Percentiles rank a stretch among this genome's conserved stretches.
These are phyloP conservation scores for Mythimna albipuncta DNA, from an alignment of 2,888 invertebrate genomes.

Conservation along the genomic window DNA sequence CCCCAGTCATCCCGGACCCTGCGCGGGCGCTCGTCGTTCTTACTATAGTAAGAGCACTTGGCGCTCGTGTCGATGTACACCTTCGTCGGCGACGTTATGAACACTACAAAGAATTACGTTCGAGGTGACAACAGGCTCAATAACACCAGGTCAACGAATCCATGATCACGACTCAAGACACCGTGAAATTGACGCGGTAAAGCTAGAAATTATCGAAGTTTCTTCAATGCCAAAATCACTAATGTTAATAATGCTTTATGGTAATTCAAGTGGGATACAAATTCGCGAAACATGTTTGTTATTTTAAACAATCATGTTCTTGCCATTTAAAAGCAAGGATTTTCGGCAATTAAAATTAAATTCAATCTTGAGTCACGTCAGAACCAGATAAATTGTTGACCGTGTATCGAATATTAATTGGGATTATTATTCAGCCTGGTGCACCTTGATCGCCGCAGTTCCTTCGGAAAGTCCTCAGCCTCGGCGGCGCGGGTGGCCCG, in stretches of 20 bases:
- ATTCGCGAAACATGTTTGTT: conserved; percentile 41
- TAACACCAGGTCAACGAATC: conserved; percentile 38
- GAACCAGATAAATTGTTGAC: conserved; percentile 62
- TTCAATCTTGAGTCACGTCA: conserved; percentile 55
- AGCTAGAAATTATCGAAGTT: conserved; percentile 34
- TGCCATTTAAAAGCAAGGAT: conserved; percentile 44
- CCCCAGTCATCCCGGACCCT: conserved; percentile 62
- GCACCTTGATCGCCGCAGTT: conserved; percentile 91
- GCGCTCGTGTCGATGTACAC: conserved; percentile 88
- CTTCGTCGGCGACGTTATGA: conserved; percentile 90
- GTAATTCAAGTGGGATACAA: conserved; percentile 34
- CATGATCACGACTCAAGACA: conserved; percentile 51
- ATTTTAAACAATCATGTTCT: conserved; percentile 50
- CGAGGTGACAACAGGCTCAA: conserved; percentile 70
- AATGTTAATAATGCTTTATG: conserved; percentile 34
- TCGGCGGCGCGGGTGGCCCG: conserved; percentile 83
- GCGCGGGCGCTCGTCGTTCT: conserved; percentile 82
- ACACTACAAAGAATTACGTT: conserved; percentile 83
- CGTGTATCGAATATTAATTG: conserved; percentile 62
- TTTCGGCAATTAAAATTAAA: conserved; percentile 47
- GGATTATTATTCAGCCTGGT: conserved; percentile 70
- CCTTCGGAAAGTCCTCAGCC: conserved; percentile 89
- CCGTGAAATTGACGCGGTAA: conserved; percentile 49
- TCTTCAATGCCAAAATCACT: conserved; percentile 55
- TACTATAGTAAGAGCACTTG: conserved; percentile 85